A percentile compares a stretch with the other conserved stretches of the same genome.
Conservation (phyloP, 2,113 vertebrate genomes). For the human (Homo sapiens) region DNA sequence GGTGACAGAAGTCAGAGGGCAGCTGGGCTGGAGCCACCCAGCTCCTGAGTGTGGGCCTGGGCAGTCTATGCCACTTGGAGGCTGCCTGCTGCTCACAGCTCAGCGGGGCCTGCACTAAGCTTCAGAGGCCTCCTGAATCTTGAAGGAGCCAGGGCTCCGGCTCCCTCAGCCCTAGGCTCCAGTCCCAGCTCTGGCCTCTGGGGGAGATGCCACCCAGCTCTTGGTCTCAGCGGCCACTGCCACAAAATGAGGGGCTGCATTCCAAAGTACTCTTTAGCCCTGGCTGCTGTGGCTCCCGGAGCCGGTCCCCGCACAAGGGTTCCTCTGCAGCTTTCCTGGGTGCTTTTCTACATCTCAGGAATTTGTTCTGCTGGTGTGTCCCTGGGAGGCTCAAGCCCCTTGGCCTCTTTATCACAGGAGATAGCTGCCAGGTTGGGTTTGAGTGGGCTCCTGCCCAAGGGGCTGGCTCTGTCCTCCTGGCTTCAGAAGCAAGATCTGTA, state of each 20-base stretch:
- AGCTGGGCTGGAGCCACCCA: background rate
- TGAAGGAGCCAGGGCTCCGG: background rate
- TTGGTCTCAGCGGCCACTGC: background rate
- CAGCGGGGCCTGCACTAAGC: too few relatives aligned
- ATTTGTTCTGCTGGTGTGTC: too few relatives aligned
- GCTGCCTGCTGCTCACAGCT: background rate
- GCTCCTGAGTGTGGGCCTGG: background rate
- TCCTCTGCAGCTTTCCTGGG: background rate
- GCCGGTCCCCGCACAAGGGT: background rate
- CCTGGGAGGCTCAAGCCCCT: too few relatives aligned
- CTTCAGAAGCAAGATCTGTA: background rate
- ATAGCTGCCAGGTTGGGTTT: background rate
- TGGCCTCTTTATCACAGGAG: accelerated
- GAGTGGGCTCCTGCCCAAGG: background rate
- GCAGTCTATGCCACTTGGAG: background rate
- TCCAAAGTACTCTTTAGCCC: background rate
- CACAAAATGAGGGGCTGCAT: background rate
- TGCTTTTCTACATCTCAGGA: too few relatives aligned
- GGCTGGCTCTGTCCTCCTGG: background rate
- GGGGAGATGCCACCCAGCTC: background rate
- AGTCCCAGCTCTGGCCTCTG: background rate
- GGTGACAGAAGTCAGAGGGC: background rate
- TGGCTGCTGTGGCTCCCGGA: background rate
- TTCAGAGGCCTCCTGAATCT: background rate
- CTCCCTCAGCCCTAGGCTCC: background rate